Evolutionary conservation across 1,140 invertebrate genomes (phyloP).

Genomic region (Probaryconus sp.): DNA sequence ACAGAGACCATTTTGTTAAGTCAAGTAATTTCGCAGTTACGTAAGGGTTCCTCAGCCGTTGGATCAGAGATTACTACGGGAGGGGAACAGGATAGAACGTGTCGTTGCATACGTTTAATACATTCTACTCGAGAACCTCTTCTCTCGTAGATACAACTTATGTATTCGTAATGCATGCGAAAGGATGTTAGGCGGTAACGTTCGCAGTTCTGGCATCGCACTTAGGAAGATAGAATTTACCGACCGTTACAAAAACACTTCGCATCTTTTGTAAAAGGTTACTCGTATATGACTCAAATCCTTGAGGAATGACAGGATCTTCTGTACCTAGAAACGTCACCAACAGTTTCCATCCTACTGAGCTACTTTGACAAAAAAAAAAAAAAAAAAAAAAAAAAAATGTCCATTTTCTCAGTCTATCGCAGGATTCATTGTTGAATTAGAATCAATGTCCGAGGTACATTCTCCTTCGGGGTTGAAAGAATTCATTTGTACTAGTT

Average conservation of each 20-base stretch:
- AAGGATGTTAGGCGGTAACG: constrained; percentile 52
- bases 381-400: neutral
- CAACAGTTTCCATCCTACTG: constrained; percentile 17
- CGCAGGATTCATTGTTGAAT: too few species aligned
- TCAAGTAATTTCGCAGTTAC: constrained; percentile 44
- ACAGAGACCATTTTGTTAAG: constrained; percentile 34
- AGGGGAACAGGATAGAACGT: constrained; percentile 55
- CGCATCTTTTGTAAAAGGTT: constrained; percentile 53
- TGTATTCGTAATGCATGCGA: constrained; percentile 61
- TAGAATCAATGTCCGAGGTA: too few species aligned
- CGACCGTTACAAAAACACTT: constrained; percentile 58
- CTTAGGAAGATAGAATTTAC: constrained; percentile 63
- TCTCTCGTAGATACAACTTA: constrained; percentile 55
- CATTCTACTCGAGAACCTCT: constrained; percentile 48
- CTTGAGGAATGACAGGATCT: constrained; percentile 46
- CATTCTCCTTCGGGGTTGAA: too few species aligned
- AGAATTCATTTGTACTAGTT: constrained; percentile 12
- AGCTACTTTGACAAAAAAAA: too few species aligned
- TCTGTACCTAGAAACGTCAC: constrained; percentile 33
- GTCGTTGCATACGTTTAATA: constrained; percentile 67
- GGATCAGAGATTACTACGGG: constrained; percentile 55
- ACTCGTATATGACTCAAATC: constrained; percentile 38
- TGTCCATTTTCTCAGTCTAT: too few species aligned
- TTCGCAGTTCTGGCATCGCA: constrained; percentile 44
- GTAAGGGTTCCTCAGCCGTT: constrained; percentile 23